These are phyloP conservation scores for Oppia nitens DNA, from an alignment of 1,140 invertebrate species.

Conservation along the genomic window DNA sequence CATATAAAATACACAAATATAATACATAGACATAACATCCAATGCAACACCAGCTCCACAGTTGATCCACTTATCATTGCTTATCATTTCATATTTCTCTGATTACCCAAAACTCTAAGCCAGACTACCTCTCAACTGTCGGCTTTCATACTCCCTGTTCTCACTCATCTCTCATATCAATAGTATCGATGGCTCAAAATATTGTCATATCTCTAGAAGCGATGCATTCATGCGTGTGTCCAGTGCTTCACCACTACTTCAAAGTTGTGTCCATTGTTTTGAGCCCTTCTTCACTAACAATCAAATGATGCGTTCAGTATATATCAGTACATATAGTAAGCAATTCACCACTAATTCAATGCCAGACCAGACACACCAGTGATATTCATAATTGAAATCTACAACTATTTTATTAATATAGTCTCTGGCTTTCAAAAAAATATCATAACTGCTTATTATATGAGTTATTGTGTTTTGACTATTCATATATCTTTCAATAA, in stretches of 20 bases:
- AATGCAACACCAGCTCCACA: not conserved
- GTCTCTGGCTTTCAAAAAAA: too few species aligned
- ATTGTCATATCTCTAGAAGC: not conserved
- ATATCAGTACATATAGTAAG: too few species aligned
- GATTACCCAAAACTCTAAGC: not conserved
- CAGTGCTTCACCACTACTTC: too few species aligned
- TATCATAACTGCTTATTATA: too few species aligned
- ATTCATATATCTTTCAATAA: too few species aligned
- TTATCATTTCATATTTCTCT: not conserved
- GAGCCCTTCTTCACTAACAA: not conserved
- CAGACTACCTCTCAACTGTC: not conserved
- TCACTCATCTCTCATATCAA: not conserved
- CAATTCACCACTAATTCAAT: not conserved
- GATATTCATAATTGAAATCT: not conserved
- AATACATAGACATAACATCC: not conserved
- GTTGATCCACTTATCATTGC: not conserved
- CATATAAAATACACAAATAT: not conserved
- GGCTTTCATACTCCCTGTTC: not conserved
- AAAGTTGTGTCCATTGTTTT: not conserved
- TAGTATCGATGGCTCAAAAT: not conserved
- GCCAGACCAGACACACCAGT: not conserved
- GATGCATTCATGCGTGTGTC: not conserved
- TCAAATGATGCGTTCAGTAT: not conserved
- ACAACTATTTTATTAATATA: too few species aligned
- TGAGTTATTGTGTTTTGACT: too few species aligned